Percentiles rank a stretch among this genome's conserved stretches.
Conservation (phyloP, 2,797 vertebrate genomes). For the Buphagus erythrorhynchus region DNA sequence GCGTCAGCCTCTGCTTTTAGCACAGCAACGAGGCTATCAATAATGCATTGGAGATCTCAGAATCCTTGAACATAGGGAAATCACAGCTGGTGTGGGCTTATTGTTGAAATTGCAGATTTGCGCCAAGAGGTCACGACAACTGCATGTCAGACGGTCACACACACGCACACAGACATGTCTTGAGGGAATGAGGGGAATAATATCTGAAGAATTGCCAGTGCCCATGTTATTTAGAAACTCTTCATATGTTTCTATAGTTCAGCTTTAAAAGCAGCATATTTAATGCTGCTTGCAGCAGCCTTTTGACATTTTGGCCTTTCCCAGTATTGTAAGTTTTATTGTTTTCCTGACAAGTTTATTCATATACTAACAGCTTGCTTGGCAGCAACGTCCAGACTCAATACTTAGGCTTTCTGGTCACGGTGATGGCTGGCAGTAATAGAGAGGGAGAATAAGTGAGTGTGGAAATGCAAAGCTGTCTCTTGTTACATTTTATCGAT, state of each 20-base stretch:
- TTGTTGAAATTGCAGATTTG: constrained; percentile 66
- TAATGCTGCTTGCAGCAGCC: constrained; percentile 38
- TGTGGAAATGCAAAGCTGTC: constrained; percentile 84
- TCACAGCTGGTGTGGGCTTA: constrained; percentile 68
- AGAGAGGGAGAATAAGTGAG: constrained; percentile 77
- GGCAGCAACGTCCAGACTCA: constrained; percentile 61
- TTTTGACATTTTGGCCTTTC: constrained; percentile 56
- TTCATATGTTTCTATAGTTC: constrained; percentile 19
- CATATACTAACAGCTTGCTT: constrained; percentile 72
- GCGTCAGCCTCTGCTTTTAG: constrained; percentile 71
- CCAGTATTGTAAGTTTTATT: constrained; percentile 63
- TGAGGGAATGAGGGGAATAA: constrained; percentile 11
- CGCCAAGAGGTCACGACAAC: constrained; percentile 55
- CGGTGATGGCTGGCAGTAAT: constrained; percentile 74
- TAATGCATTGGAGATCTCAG: constrained; percentile 72
- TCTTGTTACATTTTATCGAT: constrained; percentile 84
- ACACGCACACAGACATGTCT: constrained; percentile 14
- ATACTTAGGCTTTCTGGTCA: constrained; percentile 80
- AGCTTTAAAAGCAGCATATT: constrained; percentile 42
- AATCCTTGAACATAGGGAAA: constrained; percentile 49
- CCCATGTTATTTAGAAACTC: constrained; percentile 38
- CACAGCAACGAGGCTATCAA: constrained; percentile 75
- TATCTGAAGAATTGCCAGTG: constrained; percentile 15
- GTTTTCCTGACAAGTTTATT: constrained; percentile 78
- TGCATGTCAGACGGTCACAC: constrained; percentile 53